Conservation (phyloP, 2,797 vertebrate genomes). For the Anabacerthia variegaticeps region DNA sequence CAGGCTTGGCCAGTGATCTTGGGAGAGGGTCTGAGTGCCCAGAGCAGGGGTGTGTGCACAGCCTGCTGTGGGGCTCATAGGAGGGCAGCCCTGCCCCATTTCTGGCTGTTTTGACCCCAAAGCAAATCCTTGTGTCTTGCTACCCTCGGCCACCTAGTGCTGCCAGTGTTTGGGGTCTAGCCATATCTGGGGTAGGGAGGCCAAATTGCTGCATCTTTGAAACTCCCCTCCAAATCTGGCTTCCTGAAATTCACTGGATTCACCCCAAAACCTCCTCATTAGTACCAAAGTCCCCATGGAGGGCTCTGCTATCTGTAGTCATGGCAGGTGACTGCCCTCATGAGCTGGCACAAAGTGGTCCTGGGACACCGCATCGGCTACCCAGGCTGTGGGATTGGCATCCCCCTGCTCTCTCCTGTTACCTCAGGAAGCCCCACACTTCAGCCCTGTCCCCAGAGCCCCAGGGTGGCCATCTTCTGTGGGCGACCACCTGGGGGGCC, state of each 20-base stretch:
- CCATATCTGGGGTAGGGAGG: not conserved
- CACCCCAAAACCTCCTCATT: not conserved
- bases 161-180: not conserved
- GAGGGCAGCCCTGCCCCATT: not conserved
- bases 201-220: not conserved
- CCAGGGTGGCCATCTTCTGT: not conserved
- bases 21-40: not conserved
- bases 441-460: not conserved
- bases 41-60: not conserved
- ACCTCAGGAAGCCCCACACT: accelerated
- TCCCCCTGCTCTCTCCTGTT: not conserved
- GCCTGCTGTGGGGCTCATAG: not conserved
- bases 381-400: accelerated
- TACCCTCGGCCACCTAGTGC: accelerated
- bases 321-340: accelerated
- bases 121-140: not conserved
- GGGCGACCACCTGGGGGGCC: not conserved
- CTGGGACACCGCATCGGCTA: accelerated
- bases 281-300: not conserved
- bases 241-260: accelerated
- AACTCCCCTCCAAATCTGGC: accelerated
- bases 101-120: not conserved
- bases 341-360: not conserved
- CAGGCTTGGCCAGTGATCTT: not conserved
- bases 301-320: not conserved